These are phyloP conservation scores for Ornithoptera priamus DNA, from an alignment of 2,888 invertebrate species.

Conservation along the genomic window DNA sequence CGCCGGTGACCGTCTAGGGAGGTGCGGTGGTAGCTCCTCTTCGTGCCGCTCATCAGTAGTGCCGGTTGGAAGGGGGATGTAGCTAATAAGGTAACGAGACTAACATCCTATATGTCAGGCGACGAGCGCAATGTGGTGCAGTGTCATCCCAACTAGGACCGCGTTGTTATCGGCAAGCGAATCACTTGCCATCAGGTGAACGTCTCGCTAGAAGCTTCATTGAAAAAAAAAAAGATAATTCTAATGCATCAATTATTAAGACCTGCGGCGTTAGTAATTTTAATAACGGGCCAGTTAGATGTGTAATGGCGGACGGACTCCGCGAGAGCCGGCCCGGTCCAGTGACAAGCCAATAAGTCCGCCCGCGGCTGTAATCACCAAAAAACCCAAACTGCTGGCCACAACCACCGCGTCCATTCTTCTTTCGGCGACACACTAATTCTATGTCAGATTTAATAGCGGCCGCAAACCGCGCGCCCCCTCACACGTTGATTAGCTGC, in stretches of 20 bases:
- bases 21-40: too few relatives aligned
- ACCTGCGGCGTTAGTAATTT: constrained; percentile 8
- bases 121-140: too few relatives aligned
- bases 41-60: too few relatives aligned
- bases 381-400: constrained; percentile 18
- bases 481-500: constrained; percentile 59
- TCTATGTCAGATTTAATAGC: constrained; percentile 29
- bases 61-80: too few relatives aligned
- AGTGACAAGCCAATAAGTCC: constrained; percentile 23
- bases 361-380: constrained; percentile 22
- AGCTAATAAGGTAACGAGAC: too few relatives aligned
- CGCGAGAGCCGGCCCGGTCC: not conserved
- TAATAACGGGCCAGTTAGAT: constrained; percentile 12
- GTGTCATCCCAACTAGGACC: too few relatives aligned
- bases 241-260: not conserved
- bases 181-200: too few relatives aligned
- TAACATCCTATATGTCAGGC: too few relatives aligned
- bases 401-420: constrained; percentile 20
- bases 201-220: too few relatives aligned
- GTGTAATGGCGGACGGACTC: not conserved
- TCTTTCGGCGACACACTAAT: constrained; percentile 29
- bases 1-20: too few relatives aligned
- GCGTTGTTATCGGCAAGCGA: too few relatives aligned
- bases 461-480: constrained; percentile 23
- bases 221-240: not conserved